A percentile compares a stretch with the other conserved stretches of the same genome.
These are phyloP conservation scores for Lasioglossum malachurum DNA, from an alignment of 2,888 invertebrate genomes.

Conservation along the genomic window DNA sequence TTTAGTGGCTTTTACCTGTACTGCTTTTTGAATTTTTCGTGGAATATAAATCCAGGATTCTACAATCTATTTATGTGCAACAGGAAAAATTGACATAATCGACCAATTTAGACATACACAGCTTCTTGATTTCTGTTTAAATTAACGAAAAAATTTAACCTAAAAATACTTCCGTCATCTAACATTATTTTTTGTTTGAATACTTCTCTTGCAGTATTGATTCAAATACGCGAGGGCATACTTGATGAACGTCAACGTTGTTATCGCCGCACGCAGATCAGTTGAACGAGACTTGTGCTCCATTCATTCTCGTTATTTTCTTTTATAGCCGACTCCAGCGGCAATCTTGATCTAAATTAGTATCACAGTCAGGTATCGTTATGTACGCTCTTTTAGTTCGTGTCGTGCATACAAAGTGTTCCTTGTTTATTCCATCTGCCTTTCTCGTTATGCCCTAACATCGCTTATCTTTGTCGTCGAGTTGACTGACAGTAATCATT, in stretches of 20 bases:
- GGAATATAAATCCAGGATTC: neutral
- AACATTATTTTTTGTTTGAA: neutral
- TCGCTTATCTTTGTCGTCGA: neutral
- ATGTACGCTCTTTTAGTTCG: neutral
- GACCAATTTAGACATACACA: no score
- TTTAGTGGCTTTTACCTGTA: neutral
- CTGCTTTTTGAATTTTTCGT: neutral
- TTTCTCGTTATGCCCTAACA: neutral
- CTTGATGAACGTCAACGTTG: constrained; percentile 3
- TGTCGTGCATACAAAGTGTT: neutral
- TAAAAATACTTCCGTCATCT: neutral
- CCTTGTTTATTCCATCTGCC: constrained; percentile 3
- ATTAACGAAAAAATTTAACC: neutral
- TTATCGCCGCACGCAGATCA: constrained; percentile 5
- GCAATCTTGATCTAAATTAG: constrained; percentile 16
- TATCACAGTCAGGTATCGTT: constrained; percentile 11
- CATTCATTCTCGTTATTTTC: constrained; percentile 8
- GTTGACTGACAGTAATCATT: neutral
- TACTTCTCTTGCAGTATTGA: neutral
- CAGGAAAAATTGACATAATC: neutral
- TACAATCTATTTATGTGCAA: neutral
- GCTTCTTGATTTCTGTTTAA: neutral
- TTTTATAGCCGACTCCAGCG: neutral
- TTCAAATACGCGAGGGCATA: neutral
- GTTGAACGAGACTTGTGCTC: neutral